phyloP scores from a whole-genome alignment of 2,888 invertebrate species.

The Brenthis ino region DNA sequence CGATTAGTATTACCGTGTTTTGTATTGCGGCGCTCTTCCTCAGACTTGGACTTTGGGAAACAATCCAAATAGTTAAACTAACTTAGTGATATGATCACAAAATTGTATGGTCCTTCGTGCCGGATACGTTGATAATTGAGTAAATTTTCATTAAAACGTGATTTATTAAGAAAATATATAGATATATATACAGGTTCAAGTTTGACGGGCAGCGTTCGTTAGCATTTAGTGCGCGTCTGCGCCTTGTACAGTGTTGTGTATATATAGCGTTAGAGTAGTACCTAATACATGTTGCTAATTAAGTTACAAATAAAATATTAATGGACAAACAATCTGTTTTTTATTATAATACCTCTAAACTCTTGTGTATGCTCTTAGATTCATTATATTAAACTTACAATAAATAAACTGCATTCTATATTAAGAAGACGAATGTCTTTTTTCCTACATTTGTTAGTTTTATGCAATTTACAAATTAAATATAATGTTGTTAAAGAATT shows the following conservation, averaged over 20 bases:
- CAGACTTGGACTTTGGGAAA: constrained; percentile 4
- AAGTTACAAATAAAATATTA: constrained; percentile 78
- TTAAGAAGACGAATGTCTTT: no score
- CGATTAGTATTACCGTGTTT: constrained; percentile 68
- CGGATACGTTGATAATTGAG: background rate
- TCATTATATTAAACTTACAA: no score
- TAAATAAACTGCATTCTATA: no score
- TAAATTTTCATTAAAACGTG: background rate
- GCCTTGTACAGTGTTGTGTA: constrained; percentile 75
- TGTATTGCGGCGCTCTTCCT: constrained; percentile 47
- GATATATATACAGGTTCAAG: constrained; percentile 17
- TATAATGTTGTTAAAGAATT: no score
- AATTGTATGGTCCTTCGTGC: constrained; percentile 10
- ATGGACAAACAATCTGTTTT: constrained; percentile 56
- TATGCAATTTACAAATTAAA: no score
- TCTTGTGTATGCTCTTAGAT: no score
- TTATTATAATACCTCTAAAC: constrained; percentile 9
- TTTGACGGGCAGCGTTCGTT: constrained; percentile 50
- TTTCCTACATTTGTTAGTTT: no score
- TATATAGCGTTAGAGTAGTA: constrained; percentile 67
- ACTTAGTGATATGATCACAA: constrained; percentile 10
- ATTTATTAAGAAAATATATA: constrained; percentile 3
- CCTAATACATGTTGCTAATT: constrained; percentile 69
- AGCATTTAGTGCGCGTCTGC: constrained; percentile 67
- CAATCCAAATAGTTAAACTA: background rate